Evolutionary conservation across 2,797 vertebrate genomes (phyloP).

Genomic region (Sciurus vulgaris): DNA sequence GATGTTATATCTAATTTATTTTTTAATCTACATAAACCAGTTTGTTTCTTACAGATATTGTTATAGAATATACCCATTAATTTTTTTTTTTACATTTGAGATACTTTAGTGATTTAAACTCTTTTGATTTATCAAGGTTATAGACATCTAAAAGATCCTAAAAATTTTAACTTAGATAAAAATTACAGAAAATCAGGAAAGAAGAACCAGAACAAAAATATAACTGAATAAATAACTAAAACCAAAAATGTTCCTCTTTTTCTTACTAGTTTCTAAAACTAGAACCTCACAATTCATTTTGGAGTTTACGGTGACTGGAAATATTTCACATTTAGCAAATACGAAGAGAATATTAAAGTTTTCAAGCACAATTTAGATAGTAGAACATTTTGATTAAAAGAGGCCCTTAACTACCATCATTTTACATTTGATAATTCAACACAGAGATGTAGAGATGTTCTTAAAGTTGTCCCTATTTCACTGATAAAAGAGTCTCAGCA

Average conservation of each 20-base stretch:
- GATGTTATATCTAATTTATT: not conserved
- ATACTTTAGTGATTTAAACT: not conserved
- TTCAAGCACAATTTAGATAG: not conserved
- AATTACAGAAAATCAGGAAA: not conserved
- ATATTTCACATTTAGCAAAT: not conserved
- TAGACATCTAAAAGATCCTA: not conserved
- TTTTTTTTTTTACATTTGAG: not conserved
- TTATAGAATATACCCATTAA: not conserved
- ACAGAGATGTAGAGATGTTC: not conserved
- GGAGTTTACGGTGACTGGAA: not conserved
- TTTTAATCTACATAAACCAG: not conserved
- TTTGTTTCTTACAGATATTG: not conserved
- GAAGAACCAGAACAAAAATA: not conserved
- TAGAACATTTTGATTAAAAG: not conserved
- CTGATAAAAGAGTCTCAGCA: not conserved
- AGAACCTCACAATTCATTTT: not conserved
- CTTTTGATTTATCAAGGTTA: not conserved
- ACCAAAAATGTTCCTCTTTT: not conserved
- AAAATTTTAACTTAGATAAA: not conserved
- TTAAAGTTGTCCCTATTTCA: not conserved
- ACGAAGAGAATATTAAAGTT: constrained; percentile 5
- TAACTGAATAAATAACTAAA: not conserved
- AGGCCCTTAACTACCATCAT: not conserved
- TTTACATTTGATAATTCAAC: not conserved
- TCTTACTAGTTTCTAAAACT: not conserved